Evolutionary conservation across 2,797 vertebrate genomes (phyloP), one percentile per base, ranked within the genome.

Genomic region (Perdix hodgsoniae): DNA sequence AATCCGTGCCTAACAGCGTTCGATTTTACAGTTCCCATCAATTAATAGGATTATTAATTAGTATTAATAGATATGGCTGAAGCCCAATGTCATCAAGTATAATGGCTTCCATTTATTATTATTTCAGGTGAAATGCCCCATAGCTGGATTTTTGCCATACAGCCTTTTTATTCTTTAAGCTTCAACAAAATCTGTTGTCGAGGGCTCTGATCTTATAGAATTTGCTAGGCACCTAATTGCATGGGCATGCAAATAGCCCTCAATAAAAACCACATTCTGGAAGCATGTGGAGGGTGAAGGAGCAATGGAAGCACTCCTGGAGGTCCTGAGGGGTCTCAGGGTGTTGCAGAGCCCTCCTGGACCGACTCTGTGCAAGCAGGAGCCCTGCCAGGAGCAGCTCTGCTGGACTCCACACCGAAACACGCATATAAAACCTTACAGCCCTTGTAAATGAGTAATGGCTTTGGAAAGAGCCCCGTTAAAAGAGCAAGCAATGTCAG

Each of bases 401-500:
- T 81, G 82, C 66, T 70, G 79, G 57, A 66, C 77, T 21, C 71
- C 42, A 1, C 83, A 39, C 79, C 71, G 63, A 78, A 84, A 74
- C 56, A 31, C 1, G 50, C 10, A 5, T 47, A 42, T 70, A 47
- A 84, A 90, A 87, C 1, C 13, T 61, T 84, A 29, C 4, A 82
- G 67, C 79, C 75, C 82, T 86, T 77, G 13, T 56, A 81, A 93
- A 87, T 52, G 75, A 90, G 71, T 77, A 63, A 84, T 84, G 52
- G 86, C 86, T 67, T 64, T 92, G 91, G 83, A 82, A 84, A 44
- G 83, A 70, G 79, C 83, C 63, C 71, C 1, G 33, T 66, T 69
- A 66, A 66, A 42, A 45, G 77, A 42, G 69, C 4, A 21, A 29
- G 14, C 14, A 24, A 16, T 84, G 86, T 42, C 75, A 35, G 47